Evolutionary conservation across 2,113 vertebrate species (phyloP), one percentile per base, ranked within the genome.

Genomic region (Sigmodon hispidus): DNA sequence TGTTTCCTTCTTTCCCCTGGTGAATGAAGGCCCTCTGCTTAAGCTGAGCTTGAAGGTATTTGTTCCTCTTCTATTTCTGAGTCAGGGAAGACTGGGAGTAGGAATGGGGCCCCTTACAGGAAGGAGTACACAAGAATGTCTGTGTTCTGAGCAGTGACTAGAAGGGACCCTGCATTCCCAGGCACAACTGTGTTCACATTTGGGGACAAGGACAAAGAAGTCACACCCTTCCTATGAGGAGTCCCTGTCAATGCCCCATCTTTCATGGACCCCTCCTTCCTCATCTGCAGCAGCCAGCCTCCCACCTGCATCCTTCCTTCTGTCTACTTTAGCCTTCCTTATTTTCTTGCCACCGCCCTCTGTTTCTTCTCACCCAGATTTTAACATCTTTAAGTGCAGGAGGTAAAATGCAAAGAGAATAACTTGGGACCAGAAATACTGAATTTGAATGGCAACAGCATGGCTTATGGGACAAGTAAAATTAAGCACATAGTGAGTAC

Each of bases 231-330:
- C 31, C 31, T 50, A 2, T 12, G n/a, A 1, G 7, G 3, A 29
- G 50, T 19, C 3, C 7, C 31, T 0, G 4, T 45, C 69, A 80
- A 26, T 8, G 3, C 24, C 11, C 0, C 26, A 2, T 24, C 3
- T 19, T 45, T 0, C 6, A 40, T 29, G 43, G 11, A 4, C n/a
- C 29, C 31, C 3, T 13, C 40, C 4, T 65, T 48, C 12, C 1
- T 6, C 16, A 1, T 19, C 83, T 31, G 21, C 13, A 22, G 57
- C 19, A 26, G 11, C 10, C 12, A 45, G 70, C 67, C 36, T 87
- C 57, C 45, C 0, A 11, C 43, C 16, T 2, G 9, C 1, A 3
- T 9, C 45, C 81, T 45, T 43, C 48, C 76, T 40, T 34, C 11
- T 6, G 6, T 43, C 45, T 40, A 15, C 43, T 24, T 70, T 73